Evolutionary conservation across 2,113 vertebrate genomes (phyloP).

Genomic region (Rissa tridactyla): DNA sequence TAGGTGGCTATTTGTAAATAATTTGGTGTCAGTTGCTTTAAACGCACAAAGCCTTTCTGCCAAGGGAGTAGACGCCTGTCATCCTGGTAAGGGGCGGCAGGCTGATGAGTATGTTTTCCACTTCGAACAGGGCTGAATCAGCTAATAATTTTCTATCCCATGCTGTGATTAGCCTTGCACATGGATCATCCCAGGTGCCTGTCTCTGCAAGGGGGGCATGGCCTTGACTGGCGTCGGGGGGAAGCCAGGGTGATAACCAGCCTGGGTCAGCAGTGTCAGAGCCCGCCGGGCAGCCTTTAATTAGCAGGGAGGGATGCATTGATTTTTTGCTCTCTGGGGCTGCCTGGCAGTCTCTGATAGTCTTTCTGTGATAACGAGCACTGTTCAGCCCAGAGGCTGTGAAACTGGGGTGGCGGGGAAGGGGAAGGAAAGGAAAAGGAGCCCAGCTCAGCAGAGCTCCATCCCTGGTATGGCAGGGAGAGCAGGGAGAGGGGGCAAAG

Average conservation of each 20-base stretch:
- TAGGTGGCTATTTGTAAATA: not conserved
- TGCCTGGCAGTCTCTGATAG: not conserved
- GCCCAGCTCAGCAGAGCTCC: not conserved
- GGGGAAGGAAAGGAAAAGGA: not conserved
- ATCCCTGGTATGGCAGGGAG: not conserved
- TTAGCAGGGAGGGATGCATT: not conserved
- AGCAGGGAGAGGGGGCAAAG: not conserved
- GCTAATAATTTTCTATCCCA: not conserved
- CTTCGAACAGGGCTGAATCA: not conserved
- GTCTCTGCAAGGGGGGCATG: not conserved
- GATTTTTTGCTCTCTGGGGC: not conserved
- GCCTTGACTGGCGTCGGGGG: rapidly evolving
- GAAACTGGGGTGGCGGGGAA: not conserved
- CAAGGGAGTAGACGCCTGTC: rapidly evolving
- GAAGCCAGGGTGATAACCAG: not conserved
- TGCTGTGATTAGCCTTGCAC: not conserved
- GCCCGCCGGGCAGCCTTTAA: not conserved
- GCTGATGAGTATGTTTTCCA: not conserved
- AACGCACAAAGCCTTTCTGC: not conserved
- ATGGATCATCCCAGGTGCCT: not conserved
- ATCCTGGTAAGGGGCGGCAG: not conserved
- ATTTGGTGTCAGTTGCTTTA: not conserved
- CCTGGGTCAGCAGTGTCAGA: too few relatives aligned
- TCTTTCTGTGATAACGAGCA: not conserved
- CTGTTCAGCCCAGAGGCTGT: not conserved